phyloP scores from a whole-genome alignment of 2,888 invertebrate species.

The Eremobia ochroleuca region DNA sequence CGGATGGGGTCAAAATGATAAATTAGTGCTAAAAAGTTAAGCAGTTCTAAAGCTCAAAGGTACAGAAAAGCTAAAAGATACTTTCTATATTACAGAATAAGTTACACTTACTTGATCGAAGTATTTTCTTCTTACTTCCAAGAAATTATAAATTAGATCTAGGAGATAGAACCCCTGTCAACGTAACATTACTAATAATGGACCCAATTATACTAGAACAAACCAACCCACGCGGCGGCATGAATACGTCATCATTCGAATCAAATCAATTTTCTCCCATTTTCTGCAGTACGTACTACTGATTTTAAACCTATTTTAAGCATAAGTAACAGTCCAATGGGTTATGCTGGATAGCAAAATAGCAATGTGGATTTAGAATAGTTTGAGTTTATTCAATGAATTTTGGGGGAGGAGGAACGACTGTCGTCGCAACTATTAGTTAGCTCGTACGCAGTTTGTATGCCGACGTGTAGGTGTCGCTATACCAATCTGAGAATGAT shows the following conservation, averaged over 20 bases:
- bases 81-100: conserved; percentile 14
- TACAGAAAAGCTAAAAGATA: conserved; percentile 41
- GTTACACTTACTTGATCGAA: conserved; percentile 41
- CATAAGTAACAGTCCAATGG: neutral
- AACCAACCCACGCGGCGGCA: neutral
- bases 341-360: neutral
- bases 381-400: neutral
- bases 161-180: neutral
- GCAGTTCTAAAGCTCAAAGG: conserved; percentile 59
- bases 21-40: conserved; percentile 59
- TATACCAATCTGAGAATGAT: too few relatives aligned
- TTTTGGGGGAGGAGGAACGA: neutral
- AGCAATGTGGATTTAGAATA: neutral
- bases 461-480: neutral
- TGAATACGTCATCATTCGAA: neutral
- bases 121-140: neutral
- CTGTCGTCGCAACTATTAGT: neutral
- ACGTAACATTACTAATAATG: neutral
- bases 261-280: neutral
- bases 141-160: neutral
- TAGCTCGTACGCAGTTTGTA: neutral
- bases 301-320: neutral
- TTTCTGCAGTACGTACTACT: neutral
- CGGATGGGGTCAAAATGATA: conserved; percentile 57
- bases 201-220: neutral